Evolutionary conservation across 2,888 invertebrate species (phyloP), one percentile per base, ranked within the genome.

Genomic region (Stictocephala bisonia): DNA sequence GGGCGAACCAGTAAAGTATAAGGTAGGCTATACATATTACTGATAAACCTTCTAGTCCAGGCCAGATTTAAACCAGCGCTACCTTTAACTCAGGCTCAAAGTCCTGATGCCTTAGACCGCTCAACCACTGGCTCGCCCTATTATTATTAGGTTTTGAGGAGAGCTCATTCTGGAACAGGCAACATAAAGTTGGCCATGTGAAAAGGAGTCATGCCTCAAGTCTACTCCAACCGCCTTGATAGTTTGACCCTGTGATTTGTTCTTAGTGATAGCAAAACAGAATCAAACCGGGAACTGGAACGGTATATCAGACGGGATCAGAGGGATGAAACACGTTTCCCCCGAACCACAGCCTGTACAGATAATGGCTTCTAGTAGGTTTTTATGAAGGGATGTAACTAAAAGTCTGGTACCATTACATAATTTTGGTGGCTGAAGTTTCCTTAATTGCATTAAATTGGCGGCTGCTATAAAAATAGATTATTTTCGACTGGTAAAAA

Each of bases 341-440:
- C 20, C 50, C 4, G n/a, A 6, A n/a, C 50, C 50, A 50, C 50
- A 50, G 4, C 50, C 50, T 9, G 50, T 50, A 50, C 4, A n/a
- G n/a, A 50, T 50, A 9, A 9, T n/a, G 4, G 50, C 50, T n/a
- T 50, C 50, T 9, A 50, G 4, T 50, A 50, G 7, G 20, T 50
- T 50, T 50, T n/a, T 50, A 7, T 50, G 50, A 50, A 50, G 50
- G 20, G 7, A 9, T 9, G 7, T 6, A 15, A 50, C 50, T 50
- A 6, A 9, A 50, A 50, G 50, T n/a, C 50, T 6, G 6, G 50
- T 50, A 6, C 50, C 50, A 50, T 71, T 18, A 71, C 50, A 26
- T 71, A 72, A 11, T 72, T 58, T 41, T 9, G 18, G 6, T 58
- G 11, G 58, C 64, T 31, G 60, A 64, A 29, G 75, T 50, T 69